Evolutionary conservation across 2,888 invertebrate species (phyloP), one percentile per base, ranked within the genome.

Genomic region (Blera fallax): DNA sequence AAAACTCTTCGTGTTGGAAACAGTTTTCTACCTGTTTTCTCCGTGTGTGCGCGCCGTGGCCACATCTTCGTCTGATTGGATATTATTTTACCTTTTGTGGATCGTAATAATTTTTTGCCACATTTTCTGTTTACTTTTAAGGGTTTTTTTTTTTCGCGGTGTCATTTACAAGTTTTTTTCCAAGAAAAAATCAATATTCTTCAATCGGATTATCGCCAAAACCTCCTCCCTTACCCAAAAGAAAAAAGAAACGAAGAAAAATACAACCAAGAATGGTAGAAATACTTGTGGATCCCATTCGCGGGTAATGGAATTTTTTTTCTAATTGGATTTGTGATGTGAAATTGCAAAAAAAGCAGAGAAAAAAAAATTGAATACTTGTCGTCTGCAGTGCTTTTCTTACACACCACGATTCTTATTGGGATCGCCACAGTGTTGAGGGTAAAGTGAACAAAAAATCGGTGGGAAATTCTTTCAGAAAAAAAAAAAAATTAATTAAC

Each of bases 211-310:
- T 85, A 85, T 56, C 48, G 37, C 40, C 58, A 58, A 14, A 67
- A 60, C 52, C 54, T 52, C 77, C 82, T 60, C 60, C 27, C n/a
- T n/a, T n/a, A n/a, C n/a, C n/a, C n/a, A n/a, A n/a, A n/a, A n/a
- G n/a, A 48, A 69, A 34, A 10, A 37, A 74, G 56, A 70, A 74
- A 40, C 29, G 1, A 34, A 54, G n/a, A 52, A 76, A 76, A 54
- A 67, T 18, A 48, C 40, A 74, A 69, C 52, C 37, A 32, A 80
- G 27, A 50, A 62, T 70, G 67, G 50, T 37, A 69, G 56, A 79
- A 70, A 74, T 62, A 85, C 70, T 60, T 85, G 85, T 85, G 81
- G 85, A 85, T 65, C 72, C 76, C 67, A 85, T 85, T 85, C 34
- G 64, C 43, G 54, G 48, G 56, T 34, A 76, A 65, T 80, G 69